Evolutionary conservation across 2,888 invertebrate genomes (phyloP).

Genomic region (Folsomia candida): DNA sequence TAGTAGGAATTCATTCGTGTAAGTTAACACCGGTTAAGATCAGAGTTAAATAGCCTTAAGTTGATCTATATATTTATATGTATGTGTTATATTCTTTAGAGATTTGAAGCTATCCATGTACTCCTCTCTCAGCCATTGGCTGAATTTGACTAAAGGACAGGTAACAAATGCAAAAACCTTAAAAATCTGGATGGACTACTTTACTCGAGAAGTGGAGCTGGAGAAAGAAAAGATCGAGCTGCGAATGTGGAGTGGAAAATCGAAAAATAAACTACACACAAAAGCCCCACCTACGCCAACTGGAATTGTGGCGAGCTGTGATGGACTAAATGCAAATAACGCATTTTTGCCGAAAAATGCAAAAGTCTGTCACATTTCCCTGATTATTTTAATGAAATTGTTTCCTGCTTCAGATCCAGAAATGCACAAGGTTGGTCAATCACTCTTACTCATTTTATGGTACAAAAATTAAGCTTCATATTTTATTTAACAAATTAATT

Average conservation of each 20-base stretch:
- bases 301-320: background rate
- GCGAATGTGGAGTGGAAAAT: conserved; percentile 14
- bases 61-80: too few species aligned
- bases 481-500: background rate
- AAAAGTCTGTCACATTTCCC: conserved; percentile 10
- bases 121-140: conserved; percentile 20
- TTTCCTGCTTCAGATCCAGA: conserved; percentile 18
- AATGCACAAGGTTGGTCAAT: conserved; percentile 24
- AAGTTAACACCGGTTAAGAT: conserved; percentile 19
- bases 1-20: conserved; percentile 31
- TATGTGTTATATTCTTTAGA: conserved; percentile 14
- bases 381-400: conserved; percentile 13
- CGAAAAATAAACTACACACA: conserved; percentile 21
- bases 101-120: conserved; percentile 29
- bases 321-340: background rate
- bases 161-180: conserved; percentile 27
- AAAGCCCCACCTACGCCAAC: background rate
- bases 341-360: conserved; percentile 18
- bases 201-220: conserved; percentile 25
- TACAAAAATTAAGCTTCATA: background rate
- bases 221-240: conserved; percentile 32
- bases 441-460: background rate
- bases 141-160: conserved; percentile 27
- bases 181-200: conserved; percentile 6
- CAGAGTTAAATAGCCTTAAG: background rate